phyloP scores from a whole-genome alignment of 2,797 vertebrate genomes.

The Phyllotis vaccarum region DNA sequence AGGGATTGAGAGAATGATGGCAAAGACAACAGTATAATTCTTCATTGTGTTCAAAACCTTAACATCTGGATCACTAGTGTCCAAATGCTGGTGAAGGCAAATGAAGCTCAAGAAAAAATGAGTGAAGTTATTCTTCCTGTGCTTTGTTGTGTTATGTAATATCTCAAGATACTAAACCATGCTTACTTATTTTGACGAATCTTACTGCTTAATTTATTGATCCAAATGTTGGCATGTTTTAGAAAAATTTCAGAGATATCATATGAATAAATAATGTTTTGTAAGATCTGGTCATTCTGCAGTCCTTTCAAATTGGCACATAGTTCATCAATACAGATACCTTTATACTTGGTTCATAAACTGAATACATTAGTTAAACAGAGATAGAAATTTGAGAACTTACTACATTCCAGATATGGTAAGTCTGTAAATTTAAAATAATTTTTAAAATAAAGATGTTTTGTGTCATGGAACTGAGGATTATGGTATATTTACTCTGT shows the following conservation, averaged over 20 bases:
- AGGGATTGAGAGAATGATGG: background rate
- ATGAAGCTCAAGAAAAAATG: background rate
- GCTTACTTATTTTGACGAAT: background rate
- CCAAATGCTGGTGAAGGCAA: background rate
- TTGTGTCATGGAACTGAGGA: background rate
- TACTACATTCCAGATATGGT: background rate
- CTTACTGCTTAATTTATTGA: background rate
- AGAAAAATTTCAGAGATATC: background rate
- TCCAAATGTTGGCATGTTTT: background rate
- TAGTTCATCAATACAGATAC: background rate
- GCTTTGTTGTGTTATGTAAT: background rate
- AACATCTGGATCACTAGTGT: background rate
- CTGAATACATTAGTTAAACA: background rate
- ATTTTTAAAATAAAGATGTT: background rate
- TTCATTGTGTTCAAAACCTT: background rate
- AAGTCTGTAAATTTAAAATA: background rate
- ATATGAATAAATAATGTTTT: background rate
- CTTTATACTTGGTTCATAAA: background rate
- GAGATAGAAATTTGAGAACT: background rate
- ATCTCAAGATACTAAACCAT: background rate
- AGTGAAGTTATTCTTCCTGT: background rate
- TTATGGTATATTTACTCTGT: background rate
- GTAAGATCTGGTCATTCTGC: background rate
- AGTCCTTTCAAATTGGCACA: background rate
- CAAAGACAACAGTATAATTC: background rate